phyloP scores from a whole-genome alignment of 2,888 invertebrate genomes.

The Orthosia gracilis region DNA sequence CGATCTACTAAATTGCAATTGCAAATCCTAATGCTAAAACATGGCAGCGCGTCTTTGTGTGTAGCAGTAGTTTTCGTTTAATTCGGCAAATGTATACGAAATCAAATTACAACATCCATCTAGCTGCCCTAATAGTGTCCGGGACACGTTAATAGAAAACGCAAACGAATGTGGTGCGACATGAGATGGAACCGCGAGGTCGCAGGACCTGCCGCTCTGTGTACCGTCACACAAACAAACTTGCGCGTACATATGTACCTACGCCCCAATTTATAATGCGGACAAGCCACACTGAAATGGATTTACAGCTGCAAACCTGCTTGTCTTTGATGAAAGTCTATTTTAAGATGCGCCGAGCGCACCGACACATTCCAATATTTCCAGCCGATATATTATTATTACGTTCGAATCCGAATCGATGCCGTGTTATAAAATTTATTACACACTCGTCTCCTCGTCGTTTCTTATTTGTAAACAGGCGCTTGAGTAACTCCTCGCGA shows the following conservation, averaged over 20 bases:
- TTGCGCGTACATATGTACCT: slow-evolving; percentile 70
- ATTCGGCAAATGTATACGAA: slow-evolving; percentile 80
- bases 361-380: slow-evolving; percentile 90
- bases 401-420: slow-evolving; percentile 89
- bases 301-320: slow-evolving; percentile 91
- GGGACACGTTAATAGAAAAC: slow-evolving; percentile 87
- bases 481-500: slow-evolving; percentile 83
- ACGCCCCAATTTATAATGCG: slow-evolving; percentile 90
- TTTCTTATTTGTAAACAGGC: slow-evolving; percentile 90
- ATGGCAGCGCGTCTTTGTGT: slow-evolving; percentile 52
- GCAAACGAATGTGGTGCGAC: slow-evolving; percentile 84
- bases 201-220: slow-evolving; percentile 76
- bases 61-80: slow-evolving; percentile 73
- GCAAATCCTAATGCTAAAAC: slow-evolving; percentile 63
- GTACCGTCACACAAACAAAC: slow-evolving; percentile 71
- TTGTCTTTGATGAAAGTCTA: slow-evolving; percentile 91
- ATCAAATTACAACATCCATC: slow-evolving; percentile 86
- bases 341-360: slow-evolving; percentile 89
- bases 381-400: slow-evolving; percentile 90
- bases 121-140: slow-evolving; percentile 83
- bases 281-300: slow-evolving; percentile 90
- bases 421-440: slow-evolving; percentile 90
- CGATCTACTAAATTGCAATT: slow-evolving; percentile 59
- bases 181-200: slow-evolving; percentile 79
- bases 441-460: slow-evolving; percentile 87